A percentile compares a stretch with the other conserved stretches of the same genome.
Conservation (phyloP, 2,797 vertebrate species). For the Sebastes hopkinsi region DNA sequence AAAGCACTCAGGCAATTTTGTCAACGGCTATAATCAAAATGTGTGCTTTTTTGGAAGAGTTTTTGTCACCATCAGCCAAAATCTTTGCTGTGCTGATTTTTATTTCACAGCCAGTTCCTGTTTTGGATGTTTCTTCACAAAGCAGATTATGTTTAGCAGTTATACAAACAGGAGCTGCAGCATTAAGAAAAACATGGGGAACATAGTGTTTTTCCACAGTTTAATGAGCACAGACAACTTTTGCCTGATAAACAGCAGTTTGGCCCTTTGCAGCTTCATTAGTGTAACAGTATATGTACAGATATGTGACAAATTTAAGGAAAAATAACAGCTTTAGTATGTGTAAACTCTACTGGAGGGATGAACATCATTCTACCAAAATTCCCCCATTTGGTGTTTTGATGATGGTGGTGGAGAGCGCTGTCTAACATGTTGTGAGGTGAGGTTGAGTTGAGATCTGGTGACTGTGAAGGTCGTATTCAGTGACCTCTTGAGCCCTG, state of each 20-base stretch:
- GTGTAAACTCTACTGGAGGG: not conserved
- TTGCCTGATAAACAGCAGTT: not conserved
- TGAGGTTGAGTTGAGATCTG: not conserved
- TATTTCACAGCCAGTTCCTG: constrained; percentile 39
- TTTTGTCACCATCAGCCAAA: constrained; percentile 31
- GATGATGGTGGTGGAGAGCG: no score
- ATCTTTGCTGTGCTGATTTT: constrained; percentile 17
- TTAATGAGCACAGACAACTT: not conserved
- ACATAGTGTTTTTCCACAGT: not conserved
- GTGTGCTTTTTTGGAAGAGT: constrained; percentile 2
- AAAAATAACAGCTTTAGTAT: not conserved
- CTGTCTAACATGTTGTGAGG: no score
- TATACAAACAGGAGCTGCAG: constrained; percentile 13
- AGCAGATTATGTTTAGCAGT: constrained; percentile 42
- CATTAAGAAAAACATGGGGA: not conserved
- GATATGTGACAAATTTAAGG: not conserved
- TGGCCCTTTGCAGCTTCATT: not conserved
- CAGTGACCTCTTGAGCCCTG: not conserved
- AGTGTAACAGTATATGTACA: not conserved
- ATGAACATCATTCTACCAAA: not conserved
- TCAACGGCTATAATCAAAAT: constrained; percentile 33
- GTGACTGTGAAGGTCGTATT: not conserved
- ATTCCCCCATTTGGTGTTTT: no score
- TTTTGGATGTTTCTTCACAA: constrained; percentile 36
- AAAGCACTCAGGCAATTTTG: constrained; percentile 31